Percentiles rank a stretch among this genome's conserved stretches.
phyloP scores from a whole-genome alignment of 2,888 invertebrate genomes.

The Synergus gifuensis region DNA sequence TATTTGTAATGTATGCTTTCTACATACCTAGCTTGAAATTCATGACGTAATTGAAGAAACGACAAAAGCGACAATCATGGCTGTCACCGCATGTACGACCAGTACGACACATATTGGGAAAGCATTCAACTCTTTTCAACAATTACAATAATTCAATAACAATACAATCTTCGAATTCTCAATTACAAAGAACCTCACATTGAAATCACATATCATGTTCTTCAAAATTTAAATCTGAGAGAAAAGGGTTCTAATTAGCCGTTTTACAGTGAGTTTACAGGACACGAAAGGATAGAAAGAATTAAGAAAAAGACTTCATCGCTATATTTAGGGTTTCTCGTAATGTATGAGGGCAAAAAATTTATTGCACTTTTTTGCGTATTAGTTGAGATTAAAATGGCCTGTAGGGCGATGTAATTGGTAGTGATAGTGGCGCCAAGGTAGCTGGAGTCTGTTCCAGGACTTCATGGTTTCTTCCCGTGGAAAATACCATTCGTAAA shows the following conservation, averaged over 20 bases:
- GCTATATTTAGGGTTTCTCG: conserved; percentile 33
- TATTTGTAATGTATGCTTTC: conserved; percentile 69
- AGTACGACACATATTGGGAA: not conserved
- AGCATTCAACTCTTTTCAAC: conserved; percentile 4
- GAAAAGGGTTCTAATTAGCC: too few species aligned
- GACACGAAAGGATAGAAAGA: not conserved
- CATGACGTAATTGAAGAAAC: not conserved
- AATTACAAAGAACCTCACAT: not conserved
- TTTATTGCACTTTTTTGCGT: conserved; percentile 65
- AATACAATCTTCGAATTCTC: not conserved
- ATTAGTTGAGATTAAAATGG: conserved; percentile 65
- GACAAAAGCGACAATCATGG: not conserved
- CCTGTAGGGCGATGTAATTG: conserved; percentile 63
- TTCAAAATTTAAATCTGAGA: too few species aligned
- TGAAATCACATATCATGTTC: not conserved
- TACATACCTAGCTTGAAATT: conserved; percentile 45
- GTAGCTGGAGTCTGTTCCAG: conserved; percentile 23
- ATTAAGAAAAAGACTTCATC: not conserved
- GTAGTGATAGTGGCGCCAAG: conserved; percentile 61
- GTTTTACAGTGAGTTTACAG: too few species aligned
- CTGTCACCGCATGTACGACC: not conserved
- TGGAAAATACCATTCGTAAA: conserved; percentile 36
- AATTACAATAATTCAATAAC: conserved; percentile 29
- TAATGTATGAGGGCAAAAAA: conserved; percentile 28
- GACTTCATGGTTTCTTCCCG: conserved; percentile 21